Conservation (phyloP, 2,888 invertebrate species). For the Tetheella fluctuosa region DNA sequence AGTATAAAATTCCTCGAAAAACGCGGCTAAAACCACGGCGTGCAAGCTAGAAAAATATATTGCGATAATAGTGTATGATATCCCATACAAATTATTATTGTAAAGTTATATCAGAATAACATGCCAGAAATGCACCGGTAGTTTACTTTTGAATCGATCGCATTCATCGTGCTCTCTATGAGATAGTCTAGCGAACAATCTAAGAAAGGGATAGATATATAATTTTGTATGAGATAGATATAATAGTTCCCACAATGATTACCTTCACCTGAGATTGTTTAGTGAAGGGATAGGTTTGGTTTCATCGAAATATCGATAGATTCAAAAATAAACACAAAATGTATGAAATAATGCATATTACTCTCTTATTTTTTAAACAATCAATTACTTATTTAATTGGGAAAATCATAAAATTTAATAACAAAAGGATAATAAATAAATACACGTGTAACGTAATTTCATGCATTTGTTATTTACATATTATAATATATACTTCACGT, state of each 20-base stretch:
- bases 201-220: conserved; percentile 62
- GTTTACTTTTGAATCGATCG: conserved; percentile 43
- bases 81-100: conserved; percentile 25
- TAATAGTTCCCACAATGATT: conserved; percentile 81
- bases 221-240: conserved; percentile 60
- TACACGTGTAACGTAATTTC: too few species aligned
- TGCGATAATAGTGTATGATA: not conserved
- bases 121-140: conserved; percentile 11
- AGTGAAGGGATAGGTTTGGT: conserved; percentile 30
- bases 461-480: too few species aligned
- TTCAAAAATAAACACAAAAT: too few species aligned
- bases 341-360: too few species aligned
- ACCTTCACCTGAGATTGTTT: conserved; percentile 72
- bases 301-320: conserved; percentile 13
- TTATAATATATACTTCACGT: too few species aligned
- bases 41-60: not conserved
- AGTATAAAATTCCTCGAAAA: too few species aligned
- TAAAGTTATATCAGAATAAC: conserved; percentile 14
- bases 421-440: too few species aligned
- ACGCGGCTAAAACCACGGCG: too few species aligned
- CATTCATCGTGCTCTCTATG: conserved; percentile 47
- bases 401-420: too few species aligned
- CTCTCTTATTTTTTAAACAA: too few species aligned
- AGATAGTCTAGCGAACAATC: conserved; percentile 66
- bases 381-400: too few species aligned